Conservation (phyloP, 2,113 vertebrate genomes). For the Vulpes lagopus region DNA sequence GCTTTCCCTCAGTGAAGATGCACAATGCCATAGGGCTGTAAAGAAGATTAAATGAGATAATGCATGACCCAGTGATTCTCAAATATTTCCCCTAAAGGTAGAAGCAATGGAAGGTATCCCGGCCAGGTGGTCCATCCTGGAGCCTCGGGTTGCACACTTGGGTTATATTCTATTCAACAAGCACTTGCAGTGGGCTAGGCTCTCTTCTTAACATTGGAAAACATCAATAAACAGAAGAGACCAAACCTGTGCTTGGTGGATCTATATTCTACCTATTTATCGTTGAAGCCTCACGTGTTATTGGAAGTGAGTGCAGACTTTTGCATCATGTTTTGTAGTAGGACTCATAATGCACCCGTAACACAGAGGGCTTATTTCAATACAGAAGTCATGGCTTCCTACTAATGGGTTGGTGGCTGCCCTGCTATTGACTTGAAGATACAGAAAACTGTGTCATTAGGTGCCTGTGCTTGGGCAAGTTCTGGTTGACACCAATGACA, state of each 20-base stretch:
- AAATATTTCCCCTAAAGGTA: neutral
- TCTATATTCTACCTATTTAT: neutral
- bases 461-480: neutral
- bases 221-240: neutral
- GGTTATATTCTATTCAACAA: neutral
- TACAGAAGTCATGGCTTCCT: neutral
- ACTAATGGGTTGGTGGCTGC: neutral
- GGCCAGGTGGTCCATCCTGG: neutral
- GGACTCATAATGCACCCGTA: rapidly evolving
- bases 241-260: no score
- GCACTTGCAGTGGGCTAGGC: no score
- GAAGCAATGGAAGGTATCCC: neutral
- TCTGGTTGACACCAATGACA: neutral
- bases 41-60: neutral
- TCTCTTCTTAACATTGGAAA: neutral
- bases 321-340: no score
- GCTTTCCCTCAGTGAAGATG: neutral
- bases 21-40: rapidly evolving
- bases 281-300: neutral
- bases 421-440: neutral
- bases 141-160: neutral
- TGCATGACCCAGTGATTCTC: rapidly evolving
- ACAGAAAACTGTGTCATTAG: neutral
- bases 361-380: neutral
- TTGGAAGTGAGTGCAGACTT: neutral